Conservation (phyloP, 1,140 invertebrate genomes). For the Drosophila asahinai region DNA sequence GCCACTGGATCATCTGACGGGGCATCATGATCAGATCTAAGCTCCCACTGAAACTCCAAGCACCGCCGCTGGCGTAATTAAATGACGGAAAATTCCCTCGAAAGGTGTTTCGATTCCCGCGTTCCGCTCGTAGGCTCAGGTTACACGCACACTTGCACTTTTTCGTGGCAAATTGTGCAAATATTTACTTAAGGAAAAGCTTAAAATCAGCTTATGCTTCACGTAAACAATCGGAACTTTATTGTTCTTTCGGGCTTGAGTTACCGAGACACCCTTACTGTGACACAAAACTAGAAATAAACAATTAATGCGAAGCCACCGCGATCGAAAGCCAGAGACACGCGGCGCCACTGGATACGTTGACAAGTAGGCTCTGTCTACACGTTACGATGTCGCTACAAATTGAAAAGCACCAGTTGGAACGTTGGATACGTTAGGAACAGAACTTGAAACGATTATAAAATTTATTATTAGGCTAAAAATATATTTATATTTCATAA, state of each 20-base stretch:
- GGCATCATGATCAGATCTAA: conserved; percentile 32
- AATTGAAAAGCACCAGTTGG: too few relatives aligned
- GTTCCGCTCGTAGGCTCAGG: neutral
- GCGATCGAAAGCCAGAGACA: neutral
- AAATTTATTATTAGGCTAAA: too few relatives aligned
- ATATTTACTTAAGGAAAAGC: neutral
- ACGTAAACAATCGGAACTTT: neutral
- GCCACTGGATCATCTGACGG: conserved; percentile 55
- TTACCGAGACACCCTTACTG: neutral
- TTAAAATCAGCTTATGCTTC: neutral
- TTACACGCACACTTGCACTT: neutral
- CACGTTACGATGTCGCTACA: neutral
- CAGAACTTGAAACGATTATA: too few relatives aligned
- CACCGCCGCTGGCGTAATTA: neutral
- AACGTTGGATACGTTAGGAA: neutral
- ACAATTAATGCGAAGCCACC: neutral
- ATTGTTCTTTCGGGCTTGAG: too few relatives aligned
- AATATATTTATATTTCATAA: too few relatives aligned
- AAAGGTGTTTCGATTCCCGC: neutral
- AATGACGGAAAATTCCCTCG: neutral
- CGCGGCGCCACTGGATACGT: neutral
- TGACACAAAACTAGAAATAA: neutral
- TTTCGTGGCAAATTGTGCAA: neutral
- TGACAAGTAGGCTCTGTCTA: too few relatives aligned
- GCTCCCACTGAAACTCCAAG: neutral